Evolutionary conservation across 1,140 invertebrate species (phyloP), one percentile per base, ranked within the genome.

Genomic region (Zaprionus capensis): DNA sequence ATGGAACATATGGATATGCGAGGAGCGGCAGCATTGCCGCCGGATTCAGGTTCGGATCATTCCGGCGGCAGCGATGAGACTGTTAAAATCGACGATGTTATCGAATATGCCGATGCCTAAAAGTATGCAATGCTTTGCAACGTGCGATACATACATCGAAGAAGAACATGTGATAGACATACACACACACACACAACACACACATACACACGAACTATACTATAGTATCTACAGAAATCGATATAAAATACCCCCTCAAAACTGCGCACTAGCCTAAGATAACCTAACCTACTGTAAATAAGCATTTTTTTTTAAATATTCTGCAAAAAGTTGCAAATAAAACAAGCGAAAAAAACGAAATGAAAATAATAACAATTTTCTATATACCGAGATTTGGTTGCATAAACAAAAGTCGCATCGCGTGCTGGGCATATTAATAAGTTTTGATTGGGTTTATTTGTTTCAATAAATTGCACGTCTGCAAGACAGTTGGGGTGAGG

Each of bases 21-120:
- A 12, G 82, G 76, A 17, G 88, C 85, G 7, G 56, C 68, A 4
- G 80, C 72, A 44, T 58, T 83, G 46, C 78, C 76, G 49, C 49
- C 73, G n/a, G 82, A 91, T 65, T 78, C 78, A 1, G 82, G 82
- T 0, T 93, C 92, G 15, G 78, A 93, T 92, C 92, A 93, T 91
- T 93, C 92, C 15, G 92, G 92, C 34, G 92, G 91, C 46, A 93
- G 92, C 36, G 79, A 92, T 82, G 88, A 91, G 74, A 93, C 92
- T 63, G 91, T 92, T 59, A 81, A 92, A 76, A 92, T 93, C 22
- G 83, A 91, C 53, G 92, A 93, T 75, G 76, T 92, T 65, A 92
- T 93, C 51, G 72, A 84, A 58, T 93, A 93, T 80, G 92, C 75
- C 28, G 92, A 93, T 73, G 85, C 85, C 73, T 84, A 57, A 85